Evolutionary conservation across 1,140 invertebrate genomes (phyloP), one percentile per base, ranked within the genome.

Genomic region (Pseudomyrmex dendroicus): DNA sequence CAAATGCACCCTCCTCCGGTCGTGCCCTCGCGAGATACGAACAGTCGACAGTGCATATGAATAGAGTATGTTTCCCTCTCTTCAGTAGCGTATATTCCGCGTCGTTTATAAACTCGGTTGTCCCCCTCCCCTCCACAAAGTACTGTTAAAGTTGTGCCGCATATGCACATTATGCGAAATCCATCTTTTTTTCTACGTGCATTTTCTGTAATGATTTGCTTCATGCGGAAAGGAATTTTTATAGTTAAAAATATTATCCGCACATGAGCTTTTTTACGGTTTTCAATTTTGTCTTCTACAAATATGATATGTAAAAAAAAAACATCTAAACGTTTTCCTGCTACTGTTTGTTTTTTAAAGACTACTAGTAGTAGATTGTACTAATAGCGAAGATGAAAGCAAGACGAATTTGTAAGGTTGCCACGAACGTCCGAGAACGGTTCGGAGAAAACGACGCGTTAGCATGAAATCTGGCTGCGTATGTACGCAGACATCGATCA

Each of bases 131-230:
- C n/a, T n/a, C n/a, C 4, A 48, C 22, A 70, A 72, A 66, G 54
- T 68, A 80, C 66, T 72, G 48, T 15, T 72, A 80, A 72, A 72
- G 56, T 25, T 15, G 20, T 52, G 66, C 15, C 59, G 76, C 64
- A 48, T 25, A 68, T 59, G 48, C 15, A 78, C 76, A 70, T 57
- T 70, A 59, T 68, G 74, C 50, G 35, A 13, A 57, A 67, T 57
- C n/a, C 15, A 15, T 50, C n/a, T 17, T 54, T 46, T 56, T 57
- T 48, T 59, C 2, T 76, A 48, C 2, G 7, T 25, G 20, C 17
- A 70, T 64, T 70, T 78, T 70, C 46, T 44, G 48, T 70, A 56
- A 77, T 15, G 62, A 77, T 25, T 67, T 7, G 73, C 73, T 64
- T 76, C 46, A 48, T 61, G 48, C 17, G 13, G 10, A 20, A 44